Base-by-base conservation (phyloP, 2,797 vertebrate genomes). In the Tragopan temminckii region DNA sequence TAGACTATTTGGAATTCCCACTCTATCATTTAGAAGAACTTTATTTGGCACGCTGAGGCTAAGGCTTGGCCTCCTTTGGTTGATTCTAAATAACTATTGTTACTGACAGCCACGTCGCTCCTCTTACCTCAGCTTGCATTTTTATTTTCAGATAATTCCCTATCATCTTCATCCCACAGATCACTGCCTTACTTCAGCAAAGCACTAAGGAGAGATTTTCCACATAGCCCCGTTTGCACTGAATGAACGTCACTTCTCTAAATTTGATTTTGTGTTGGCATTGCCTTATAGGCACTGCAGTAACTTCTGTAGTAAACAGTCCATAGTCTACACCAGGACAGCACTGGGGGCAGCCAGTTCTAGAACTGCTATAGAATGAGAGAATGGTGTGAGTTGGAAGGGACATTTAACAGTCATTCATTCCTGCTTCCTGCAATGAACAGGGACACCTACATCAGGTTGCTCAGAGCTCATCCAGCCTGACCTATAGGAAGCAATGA, bases 21-120 rank as follows among this genome's bases (percentile, higher is more conserved):
- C 96, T 86, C 20, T 97, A 53, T 98, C 95, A 98, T 98, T 98
- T 98, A 91, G 86, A 71, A 96, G 88, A 91, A 69, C 90, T 97
- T 94, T 93, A 91, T 94, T 95, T 96, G 91, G 89, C 55, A 80
- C 63, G 79, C 78, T n/a, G 75, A 92, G 83, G 63, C 84, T 85
- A 62, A 92, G 90, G 68, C 61, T 92, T 88, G 81, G 80, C 25
- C 80, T 95, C 52, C 63, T 88, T 89, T 89, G 67, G 85, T 59
- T 18, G 4, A 36, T 58, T 77, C 58, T 87, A 95, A 97, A 90
- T 94, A 90, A 64, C 76, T 88, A 66, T 4, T 81, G 35, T 68
- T 90, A 15, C 88, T 25, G 71, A 62, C 52, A 69, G 95, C 95
- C 96, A 95, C 83, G 52, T 95, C 46, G 50, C 13, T 4, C 89